Evolutionary conservation across 1,140 invertebrate genomes (phyloP), one percentile per base, ranked within the genome.

Genomic region (Dendroctonus valens): DNA sequence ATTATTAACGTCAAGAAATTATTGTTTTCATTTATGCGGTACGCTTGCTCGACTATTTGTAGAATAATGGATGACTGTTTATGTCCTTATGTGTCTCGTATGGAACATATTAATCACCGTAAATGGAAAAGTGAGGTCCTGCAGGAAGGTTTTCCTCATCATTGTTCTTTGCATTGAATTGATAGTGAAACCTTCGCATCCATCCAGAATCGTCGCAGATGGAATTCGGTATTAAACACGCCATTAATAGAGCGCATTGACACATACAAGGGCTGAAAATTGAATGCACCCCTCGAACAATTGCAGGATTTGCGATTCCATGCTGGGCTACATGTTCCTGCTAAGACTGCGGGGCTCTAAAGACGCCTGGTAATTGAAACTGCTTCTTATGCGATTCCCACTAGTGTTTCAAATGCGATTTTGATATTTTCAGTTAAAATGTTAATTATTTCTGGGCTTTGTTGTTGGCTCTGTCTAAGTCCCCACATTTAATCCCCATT

Each of bases 251-350:
- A 38, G 55, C 53, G 49, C 54, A 52, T 52, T 65, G 64, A 65
- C 64, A 65, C 55, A 59, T 65, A 65, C 64, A 65, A 65, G 55
- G 64, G 64, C 64, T 65, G 64, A 59, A 65, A 65, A 65, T 59
- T 65, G 64, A 59, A 65, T 65, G 64, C 64, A 46, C 14, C 54
- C 37, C 40, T 53, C 64, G 64, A 65, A 65, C 64, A 65, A 65
- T 65, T 50, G 64, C 44, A 58, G 64, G 64, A 65, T 65, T 65
- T 65, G 55, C 50, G 64, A 65, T 65, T 65, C 53, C 51, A 65
- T 65, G 44, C 41, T 52, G 11, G 64, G 64, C 41, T 52, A 65
- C 64, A 52, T 58, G 64, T 40, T 59, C 46, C 64, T 59, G 55
- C 59, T 65, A 65, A 65, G 64, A 53, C 60, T 59, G 54, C 39